Base-by-base conservation (phyloP, 2,888 invertebrate genomes). In the Caenorhabditis auriculariae region DNA sequence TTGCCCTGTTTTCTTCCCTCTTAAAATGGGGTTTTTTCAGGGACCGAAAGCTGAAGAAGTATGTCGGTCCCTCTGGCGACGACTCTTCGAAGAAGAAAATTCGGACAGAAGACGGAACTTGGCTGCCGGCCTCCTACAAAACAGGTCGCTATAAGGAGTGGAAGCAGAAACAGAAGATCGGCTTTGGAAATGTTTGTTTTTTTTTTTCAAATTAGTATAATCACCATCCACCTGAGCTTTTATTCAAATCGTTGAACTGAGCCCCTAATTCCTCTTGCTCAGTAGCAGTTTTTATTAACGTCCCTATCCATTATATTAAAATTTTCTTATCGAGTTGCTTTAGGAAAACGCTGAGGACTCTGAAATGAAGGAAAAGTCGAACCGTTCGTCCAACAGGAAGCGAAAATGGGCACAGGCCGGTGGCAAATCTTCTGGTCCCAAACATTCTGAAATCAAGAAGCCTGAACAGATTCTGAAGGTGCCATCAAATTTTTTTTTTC, bases 41-140 rank as follows among this genome's bases (percentile, higher is more conserved):
- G 96, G 95, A 96, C 85, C 87, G 93, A 46, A 92, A 93, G 82
- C 89, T 90, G 83, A 96, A 95, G 87, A 94, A 91, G 85, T 93
- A 92, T 89, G 89, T 96, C 29, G 79, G 81, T 24, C 63, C 67
- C 42, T 38, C 62, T 46, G 47, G 67, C 47, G 53, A 72, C 49
- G 64, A 81, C 68, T 67, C 70, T 19, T 57, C 88, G 69, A 83
- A 84, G 23, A 89, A 89, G 52, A 91, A 90, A 84, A 93, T 98
- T 68, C 89, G 89, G 75, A 95, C 95, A 0, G 98, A 98, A 84
- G 93, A 93, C 60, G 98, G 80, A 17, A 75, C 76, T 1, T 72
- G 75, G 88, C 92, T 98, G 74, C 89, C 94, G 0, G 91, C 94
- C 0, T 63, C 76, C 15, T 96, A 91, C 84, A 94, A 94, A 84